Evolutionary conservation across 2,113 vertebrate genomes (phyloP).

Genomic region (Pachyramphus minor): DNA sequence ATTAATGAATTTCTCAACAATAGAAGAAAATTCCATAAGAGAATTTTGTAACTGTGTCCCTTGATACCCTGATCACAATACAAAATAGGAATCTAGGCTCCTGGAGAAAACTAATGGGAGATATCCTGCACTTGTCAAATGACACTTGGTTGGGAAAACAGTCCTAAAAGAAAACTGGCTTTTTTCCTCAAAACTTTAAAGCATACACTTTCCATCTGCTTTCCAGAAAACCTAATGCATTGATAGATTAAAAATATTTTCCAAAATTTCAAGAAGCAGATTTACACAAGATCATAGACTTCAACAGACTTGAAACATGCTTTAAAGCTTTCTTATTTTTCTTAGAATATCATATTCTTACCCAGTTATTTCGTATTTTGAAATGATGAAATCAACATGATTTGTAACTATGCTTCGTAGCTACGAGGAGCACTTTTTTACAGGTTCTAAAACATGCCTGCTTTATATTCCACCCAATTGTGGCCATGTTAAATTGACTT

Average conservation of each 20-base stretch:
- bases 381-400: background rate
- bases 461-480: background rate
- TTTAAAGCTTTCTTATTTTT: background rate
- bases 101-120: background rate
- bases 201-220: background rate
- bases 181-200: background rate
- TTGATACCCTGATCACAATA: background rate
- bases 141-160: background rate
- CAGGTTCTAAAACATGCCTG: background rate
- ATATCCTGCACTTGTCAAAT: background rate
- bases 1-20: slow-evolving; percentile 50
- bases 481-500: background rate
- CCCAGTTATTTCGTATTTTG: background rate
- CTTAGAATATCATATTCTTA: background rate
- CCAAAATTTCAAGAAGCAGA: background rate
- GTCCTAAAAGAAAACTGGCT: background rate
- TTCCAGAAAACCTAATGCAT: background rate
- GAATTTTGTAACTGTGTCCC: background rate
- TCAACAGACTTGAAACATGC: background rate
- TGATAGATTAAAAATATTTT: background rate
- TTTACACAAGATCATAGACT: background rate
- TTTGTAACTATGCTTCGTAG: background rate
- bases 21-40: background rate
- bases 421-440: background rate
- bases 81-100: background rate